Base-by-base conservation (phyloP, 53 echinoderm and acorn worm genomes). In the Arbacia lixula region DNA sequence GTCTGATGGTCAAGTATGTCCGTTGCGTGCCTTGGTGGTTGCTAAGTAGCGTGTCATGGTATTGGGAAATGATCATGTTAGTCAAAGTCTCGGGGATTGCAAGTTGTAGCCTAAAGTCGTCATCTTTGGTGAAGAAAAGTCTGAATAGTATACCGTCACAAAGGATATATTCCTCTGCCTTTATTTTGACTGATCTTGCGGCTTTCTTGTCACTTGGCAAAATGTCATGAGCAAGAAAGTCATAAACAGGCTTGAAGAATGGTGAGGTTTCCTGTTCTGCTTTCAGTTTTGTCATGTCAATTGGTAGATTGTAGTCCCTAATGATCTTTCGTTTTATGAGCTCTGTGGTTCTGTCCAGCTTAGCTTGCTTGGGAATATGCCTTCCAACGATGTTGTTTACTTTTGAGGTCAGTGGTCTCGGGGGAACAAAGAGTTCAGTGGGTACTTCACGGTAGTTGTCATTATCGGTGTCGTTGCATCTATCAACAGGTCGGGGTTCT, bases 1-100 rank as follows among this genome's bases (percentile, higher is more conserved):
- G 66, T 57, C 89, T 57, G 9, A 89, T 85, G 3, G 89, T 89
- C 51, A 85, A 64, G 63, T 89, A 89, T 21, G 89, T 89, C 29
- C 85, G 76, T 38, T 50, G 60, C 1, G 84, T 84, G 24, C 89
- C 67, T 72, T 89, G 85, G 49, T 89, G 89, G 19, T 66, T 75
- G 62, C 89, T 89, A 36, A 89, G 73, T 24, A 85, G 14, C n/a
- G 46, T 79, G 49, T 89, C 89, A 66, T 89, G 89, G 52, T 66
- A 64, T 64, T 76, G 85, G n/a, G 84, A 74, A 3, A 89, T 89
- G 25, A 89, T 71, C n/a, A 55, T 63, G 30, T 89, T 85, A 37
- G 83, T 75, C 42, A 85, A 20, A 27, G 58, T 73, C 21, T 88
- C 89, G 16, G 89, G 89, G 3, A 84, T 84, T 3, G 69, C 84